Evolutionary conservation across 1,140 invertebrate genomes (phyloP).

Genomic region (Anoplolepis gracilipes): DNA sequence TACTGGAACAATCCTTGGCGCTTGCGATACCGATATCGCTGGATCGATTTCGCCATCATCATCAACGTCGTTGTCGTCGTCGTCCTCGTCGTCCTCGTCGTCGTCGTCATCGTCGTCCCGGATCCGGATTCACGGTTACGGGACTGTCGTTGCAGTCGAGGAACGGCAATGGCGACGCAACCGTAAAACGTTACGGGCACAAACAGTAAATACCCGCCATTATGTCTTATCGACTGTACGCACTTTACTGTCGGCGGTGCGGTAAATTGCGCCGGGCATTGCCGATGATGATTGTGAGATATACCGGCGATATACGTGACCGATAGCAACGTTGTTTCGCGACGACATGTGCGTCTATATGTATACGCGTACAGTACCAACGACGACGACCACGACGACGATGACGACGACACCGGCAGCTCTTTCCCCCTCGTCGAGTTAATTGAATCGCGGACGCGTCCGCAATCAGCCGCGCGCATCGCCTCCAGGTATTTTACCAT

Average conservation of each 20-base stretch:
- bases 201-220: constrained; percentile 41
- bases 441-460: constrained; percentile 56
- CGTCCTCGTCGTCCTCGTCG: not conserved
- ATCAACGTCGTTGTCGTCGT: not conserved
- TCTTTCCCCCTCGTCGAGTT: constrained; percentile 49
- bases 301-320: constrained; percentile 32
- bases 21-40: constrained; percentile 14
- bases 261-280: constrained; percentile 45
- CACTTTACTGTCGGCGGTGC: constrained; percentile 43
- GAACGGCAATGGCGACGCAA: not conserved
- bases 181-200: constrained; percentile 42
- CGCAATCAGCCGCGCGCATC: constrained; percentile 48
- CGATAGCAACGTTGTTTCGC: constrained; percentile 38
- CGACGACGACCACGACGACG: constrained; percentile 24
- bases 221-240: constrained; percentile 61
- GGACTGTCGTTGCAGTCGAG: not conserved
- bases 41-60: constrained; percentile 9
- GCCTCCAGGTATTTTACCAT: constrained; percentile 52
- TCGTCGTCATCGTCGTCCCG: not conserved
- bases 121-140: not conserved
- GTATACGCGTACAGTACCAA: constrained; percentile 5
- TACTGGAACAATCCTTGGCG: constrained; percentile 24
- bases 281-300: constrained; percentile 51
- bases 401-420: not conserved
- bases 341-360: constrained; percentile 22